phyloP scores from a whole-genome alignment of 2,113 vertebrate genomes.

The Plestiodon gilberti region DNA sequence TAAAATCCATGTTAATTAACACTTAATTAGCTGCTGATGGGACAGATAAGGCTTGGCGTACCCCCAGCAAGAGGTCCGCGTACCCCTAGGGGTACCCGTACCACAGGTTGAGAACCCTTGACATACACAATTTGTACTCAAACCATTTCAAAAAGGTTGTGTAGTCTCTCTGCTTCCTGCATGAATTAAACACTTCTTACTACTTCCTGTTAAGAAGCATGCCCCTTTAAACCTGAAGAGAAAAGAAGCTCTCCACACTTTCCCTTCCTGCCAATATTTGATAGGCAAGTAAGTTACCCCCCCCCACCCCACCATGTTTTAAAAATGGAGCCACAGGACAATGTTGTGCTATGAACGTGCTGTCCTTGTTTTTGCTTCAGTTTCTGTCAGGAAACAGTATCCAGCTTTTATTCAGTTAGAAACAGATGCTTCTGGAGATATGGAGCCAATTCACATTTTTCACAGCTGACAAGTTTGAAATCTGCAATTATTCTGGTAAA shows the following conservation, averaged over 20 bases:
- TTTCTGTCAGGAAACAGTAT: background rate
- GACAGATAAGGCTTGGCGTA: no score
- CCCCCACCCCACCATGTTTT: background rate
- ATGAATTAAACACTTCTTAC: background rate
- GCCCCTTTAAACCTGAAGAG: background rate
- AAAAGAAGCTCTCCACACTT: background rate
- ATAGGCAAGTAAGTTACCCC: background rate
- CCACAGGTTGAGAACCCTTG: no score
- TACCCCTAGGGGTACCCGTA: no score
- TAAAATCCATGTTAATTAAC: no score
- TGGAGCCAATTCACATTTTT: background rate
- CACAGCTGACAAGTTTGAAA: background rate
- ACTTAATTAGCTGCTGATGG: no score
- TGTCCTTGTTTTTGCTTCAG: background rate
- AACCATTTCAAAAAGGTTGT: background rate
- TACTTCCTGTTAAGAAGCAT: background rate
- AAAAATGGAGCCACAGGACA: background rate
- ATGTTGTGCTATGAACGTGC: background rate
- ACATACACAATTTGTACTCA: conserved; percentile 62
- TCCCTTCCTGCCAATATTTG: background rate
- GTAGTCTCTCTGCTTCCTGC: background rate
- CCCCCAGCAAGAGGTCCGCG: no score
- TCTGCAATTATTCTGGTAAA: background rate
- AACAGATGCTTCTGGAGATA: background rate
- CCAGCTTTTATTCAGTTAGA: background rate